Conservation (phyloP, 2,888 invertebrate species). For the Amorpha juglandis region DNA sequence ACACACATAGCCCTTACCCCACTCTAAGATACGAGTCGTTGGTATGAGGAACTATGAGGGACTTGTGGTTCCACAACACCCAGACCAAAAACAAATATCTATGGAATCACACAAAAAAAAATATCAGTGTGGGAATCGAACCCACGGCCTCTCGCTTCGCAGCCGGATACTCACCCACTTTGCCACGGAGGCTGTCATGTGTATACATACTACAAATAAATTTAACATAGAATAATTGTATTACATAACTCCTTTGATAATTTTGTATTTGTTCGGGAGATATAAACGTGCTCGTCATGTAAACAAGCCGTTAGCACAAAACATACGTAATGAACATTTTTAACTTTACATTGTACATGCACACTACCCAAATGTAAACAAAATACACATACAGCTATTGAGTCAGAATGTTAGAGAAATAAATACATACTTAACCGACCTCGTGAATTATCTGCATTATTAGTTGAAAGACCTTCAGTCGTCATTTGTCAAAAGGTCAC, state of each 20-base stretch:
- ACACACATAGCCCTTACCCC: too few species aligned
- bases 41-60: too few species aligned
- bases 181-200: too few species aligned
- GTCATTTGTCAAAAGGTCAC: not conserved
- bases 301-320: not conserved
- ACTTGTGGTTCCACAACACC: too few species aligned
- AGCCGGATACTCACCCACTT: too few species aligned
- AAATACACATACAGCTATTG: not conserved
- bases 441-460: not conserved
- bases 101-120: too few species aligned
- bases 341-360: not conserved
- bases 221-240: not conserved
- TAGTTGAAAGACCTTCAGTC: not conserved
- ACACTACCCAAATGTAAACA: not conserved
- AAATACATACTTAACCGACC: not conserved
- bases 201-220: too few species aligned
- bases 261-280: not conserved
- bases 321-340: not conserved
- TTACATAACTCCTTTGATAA: not conserved
- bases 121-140: too few species aligned
- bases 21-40: too few species aligned
- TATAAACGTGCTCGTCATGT: not conserved
- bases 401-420: not conserved
- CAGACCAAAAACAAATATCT: too few species aligned
- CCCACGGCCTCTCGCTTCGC: too few species aligned